Percentiles rank a stretch among this genome's conserved stretches.
Conservation (phyloP, 1,140 invertebrate species). For the Solenopsis fugax region DNA sequence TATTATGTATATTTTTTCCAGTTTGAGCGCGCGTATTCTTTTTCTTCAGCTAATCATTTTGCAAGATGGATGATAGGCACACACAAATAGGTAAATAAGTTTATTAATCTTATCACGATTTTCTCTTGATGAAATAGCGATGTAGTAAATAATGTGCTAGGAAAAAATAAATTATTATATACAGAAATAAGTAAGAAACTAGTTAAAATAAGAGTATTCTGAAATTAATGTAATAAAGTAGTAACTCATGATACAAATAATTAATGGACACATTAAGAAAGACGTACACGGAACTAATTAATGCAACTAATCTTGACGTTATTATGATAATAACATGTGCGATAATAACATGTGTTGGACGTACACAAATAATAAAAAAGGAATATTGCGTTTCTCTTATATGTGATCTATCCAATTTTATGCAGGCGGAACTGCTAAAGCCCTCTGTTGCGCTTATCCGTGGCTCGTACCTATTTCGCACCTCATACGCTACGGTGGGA, state of each 20-base stretch:
- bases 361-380: background rate
- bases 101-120: conserved; percentile 1
- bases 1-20: conserved; percentile 19
- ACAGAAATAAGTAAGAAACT: background rate
- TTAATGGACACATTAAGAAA: conserved; percentile 1
- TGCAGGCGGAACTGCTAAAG: background rate
- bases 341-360: background rate
- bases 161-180: background rate
- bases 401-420: conserved; percentile 16
- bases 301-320: background rate
- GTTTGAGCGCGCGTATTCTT: background rate
- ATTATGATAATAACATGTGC: background rate
- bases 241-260: background rate
- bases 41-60: background rate
- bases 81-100: conserved; percentile 10
- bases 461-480: conserved; percentile 20
- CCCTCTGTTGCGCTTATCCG: background rate
- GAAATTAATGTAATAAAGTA: background rate
- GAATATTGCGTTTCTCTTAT: background rate
- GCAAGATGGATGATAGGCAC: background rate
- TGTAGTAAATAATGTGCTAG: background rate
- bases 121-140: background rate
- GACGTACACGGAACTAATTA: background rate
- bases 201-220: background rate
- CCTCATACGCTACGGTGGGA: conserved; percentile 4